Conservation (phyloP, 2,888 invertebrate genomes). For the Protonemura montana region DNA sequence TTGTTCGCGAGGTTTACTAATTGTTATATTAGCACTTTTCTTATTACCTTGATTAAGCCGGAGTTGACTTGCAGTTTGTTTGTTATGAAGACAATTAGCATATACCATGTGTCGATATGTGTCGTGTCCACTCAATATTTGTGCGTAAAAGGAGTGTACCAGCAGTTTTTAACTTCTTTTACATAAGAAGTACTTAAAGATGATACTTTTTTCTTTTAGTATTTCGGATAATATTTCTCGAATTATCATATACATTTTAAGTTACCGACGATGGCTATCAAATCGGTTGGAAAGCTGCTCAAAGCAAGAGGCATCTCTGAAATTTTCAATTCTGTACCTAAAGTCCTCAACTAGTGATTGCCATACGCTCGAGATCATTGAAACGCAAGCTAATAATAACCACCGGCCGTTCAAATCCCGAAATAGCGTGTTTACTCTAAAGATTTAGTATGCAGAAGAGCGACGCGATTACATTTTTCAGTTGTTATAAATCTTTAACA, state of each 20-base stretch:
- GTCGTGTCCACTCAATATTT: too few relatives aligned
- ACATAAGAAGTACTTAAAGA: too few relatives aligned
- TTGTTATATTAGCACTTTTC: not conserved
- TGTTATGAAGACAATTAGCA: not conserved
- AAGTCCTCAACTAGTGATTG: not conserved
- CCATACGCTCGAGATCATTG: constrained; percentile 34
- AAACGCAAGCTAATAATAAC: constrained; percentile 42
- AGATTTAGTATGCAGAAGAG: constrained; percentile 13
- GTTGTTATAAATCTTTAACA: not conserved
- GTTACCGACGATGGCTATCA: too few relatives aligned
- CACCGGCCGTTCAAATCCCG: not conserved
- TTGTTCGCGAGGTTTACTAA: not conserved
- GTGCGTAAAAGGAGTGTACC: too few relatives aligned
- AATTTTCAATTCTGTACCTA: not conserved
- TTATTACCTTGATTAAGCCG: not conserved
- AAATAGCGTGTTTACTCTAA: not conserved
- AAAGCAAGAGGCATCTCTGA: not conserved
- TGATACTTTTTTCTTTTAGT: too few relatives aligned
- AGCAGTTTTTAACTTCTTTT: too few relatives aligned
- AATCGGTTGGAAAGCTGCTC: too few relatives aligned
- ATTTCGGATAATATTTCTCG: too few relatives aligned
- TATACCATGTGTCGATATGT: not conserved
- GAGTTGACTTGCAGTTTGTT: not conserved
- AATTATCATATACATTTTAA: too few relatives aligned
- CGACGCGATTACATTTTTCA: not conserved